A percentile compares a stretch with the other conserved stretches of the same genome.
Conservation (phyloP, 2,888 invertebrate genomes). For the Melangyna quadrimaculata region DNA sequence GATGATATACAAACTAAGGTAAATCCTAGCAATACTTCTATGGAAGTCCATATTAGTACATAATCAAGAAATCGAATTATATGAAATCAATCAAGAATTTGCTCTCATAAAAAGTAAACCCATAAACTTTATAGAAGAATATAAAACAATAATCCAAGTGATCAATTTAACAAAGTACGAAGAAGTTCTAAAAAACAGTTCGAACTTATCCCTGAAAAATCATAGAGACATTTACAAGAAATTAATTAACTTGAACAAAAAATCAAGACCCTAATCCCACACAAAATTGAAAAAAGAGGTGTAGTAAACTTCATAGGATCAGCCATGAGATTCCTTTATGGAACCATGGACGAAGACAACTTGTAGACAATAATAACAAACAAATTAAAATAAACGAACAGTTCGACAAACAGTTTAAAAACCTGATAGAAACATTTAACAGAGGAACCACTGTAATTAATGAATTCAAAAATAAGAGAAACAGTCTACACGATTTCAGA, state of each 20-base stretch:
- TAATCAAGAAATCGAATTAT: not conserved
- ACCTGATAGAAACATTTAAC: not conserved
- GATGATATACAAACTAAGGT: not conserved
- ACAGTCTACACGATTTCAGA: not conserved
- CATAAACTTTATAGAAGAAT: not conserved
- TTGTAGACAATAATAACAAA: not conserved
- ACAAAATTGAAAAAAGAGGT: not conserved
- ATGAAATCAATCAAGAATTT: not conserved
- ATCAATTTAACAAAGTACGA: slow-evolving; percentile 3
- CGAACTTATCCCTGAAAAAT: too few species aligned
- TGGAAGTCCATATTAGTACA: not conserved
- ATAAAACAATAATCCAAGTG: not conserved
- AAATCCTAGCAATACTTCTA: not conserved
- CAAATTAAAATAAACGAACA: not conserved
- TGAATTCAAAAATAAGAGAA: not conserved
- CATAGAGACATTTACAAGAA: not conserved
- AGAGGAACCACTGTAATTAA: not conserved
- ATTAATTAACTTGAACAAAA: not conserved
- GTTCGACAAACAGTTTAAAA: not conserved
- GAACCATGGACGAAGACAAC: slow-evolving; percentile 15
- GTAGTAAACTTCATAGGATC: not conserved
- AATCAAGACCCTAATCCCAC: not conserved
- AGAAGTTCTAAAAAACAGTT: not conserved
- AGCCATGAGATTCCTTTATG: not conserved
- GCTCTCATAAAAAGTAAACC: not conserved